Percentiles rank a stretch among this genome's conserved stretches.
These are phyloP conservation scores for Onychostruthus taczanowskii DNA, from an alignment of 2,113 vertebrate species.

Conservation along the genomic window DNA sequence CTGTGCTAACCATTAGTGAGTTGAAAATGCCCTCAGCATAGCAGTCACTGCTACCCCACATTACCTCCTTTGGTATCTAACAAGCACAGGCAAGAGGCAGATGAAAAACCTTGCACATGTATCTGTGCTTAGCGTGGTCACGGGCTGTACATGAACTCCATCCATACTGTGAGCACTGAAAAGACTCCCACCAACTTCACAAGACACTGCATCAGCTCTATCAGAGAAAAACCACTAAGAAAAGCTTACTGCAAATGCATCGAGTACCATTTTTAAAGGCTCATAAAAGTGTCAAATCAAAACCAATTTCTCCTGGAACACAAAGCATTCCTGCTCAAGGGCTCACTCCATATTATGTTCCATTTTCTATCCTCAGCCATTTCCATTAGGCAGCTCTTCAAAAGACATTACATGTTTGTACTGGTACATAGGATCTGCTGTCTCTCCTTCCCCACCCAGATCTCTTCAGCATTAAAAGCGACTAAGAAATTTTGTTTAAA, in stretches of 20 bases:
- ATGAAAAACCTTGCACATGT: neutral
- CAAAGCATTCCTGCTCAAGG: conserved; percentile 52
- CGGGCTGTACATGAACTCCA: neutral
- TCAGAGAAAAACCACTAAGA: conserved; percentile 25
- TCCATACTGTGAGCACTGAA: neutral
- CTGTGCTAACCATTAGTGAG: neutral
- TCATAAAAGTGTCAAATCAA: conserved; percentile 65
- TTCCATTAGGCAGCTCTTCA: conserved; percentile 59
- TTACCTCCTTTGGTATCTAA: conserved; percentile 24
- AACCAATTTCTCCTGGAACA: conserved; percentile 52
- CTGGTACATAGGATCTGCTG: conserved; percentile 7
- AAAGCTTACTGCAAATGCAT: conserved; percentile 38
- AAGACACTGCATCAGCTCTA: conserved; percentile 3
- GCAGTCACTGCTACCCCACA: neutral
- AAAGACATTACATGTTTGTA: conserved; percentile 51
- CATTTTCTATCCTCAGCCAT: conserved; percentile 51
- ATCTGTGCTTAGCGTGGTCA: neutral
- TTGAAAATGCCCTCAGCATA: neutral
- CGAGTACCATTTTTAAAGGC: conserved; percentile 42
- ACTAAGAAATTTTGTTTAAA: conserved; percentile 18
- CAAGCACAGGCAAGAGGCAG: neutral
- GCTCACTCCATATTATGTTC: conserved; percentile 49
- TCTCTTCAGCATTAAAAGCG: neutral
- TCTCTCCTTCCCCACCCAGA: neutral
- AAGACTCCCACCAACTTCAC: conserved; percentile 10